Percentiles rank a stretch among this genome's conserved stretches.
phyloP scores from a whole-genome alignment of 2,888 invertebrate species.

The Eretmocerus hayati region DNA sequence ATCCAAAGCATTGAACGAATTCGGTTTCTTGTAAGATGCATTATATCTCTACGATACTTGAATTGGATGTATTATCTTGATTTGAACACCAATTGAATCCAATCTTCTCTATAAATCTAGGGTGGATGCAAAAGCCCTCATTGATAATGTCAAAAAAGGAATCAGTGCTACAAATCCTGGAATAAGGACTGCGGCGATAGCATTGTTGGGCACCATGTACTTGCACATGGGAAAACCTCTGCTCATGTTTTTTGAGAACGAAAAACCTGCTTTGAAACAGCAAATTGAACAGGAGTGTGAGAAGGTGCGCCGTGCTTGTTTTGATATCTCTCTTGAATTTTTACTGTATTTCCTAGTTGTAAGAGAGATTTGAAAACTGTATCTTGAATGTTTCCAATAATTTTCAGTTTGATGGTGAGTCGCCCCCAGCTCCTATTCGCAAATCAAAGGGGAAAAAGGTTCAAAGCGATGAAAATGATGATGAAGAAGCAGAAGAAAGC shows the following conservation, averaged over 20 bases:
- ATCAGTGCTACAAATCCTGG: constrained; percentile 78
- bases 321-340: not conserved
- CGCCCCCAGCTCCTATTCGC: constrained; percentile 32
- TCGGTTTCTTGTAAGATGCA: constrained; percentile 71
- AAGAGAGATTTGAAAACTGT: not conserved
- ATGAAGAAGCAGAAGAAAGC: constrained; percentile 48
- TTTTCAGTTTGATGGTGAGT: constrained; percentile 31
- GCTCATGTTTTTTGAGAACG: constrained; percentile 74
- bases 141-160: constrained; percentile 76
- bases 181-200: constrained; percentile 71
- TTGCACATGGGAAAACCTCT: constrained; percentile 73
- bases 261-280: constrained; percentile 76
- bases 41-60: no score
- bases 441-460: constrained; percentile 32
- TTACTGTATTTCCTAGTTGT: no score
- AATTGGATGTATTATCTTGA: no score
- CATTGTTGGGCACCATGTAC: constrained; percentile 69
- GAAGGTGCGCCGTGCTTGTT: constrained; percentile 50
- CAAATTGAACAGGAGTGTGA: constrained; percentile 82
- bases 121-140: constrained; percentile 64
- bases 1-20: constrained; percentile 70
- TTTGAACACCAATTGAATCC: no score
- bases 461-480: constrained; percentile 48
- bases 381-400: not conserved
- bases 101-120: constrained; percentile 30